Conservation (phyloP, 53 echinoderm and acorn worm genomes). For the Henricia sp. region DNA sequence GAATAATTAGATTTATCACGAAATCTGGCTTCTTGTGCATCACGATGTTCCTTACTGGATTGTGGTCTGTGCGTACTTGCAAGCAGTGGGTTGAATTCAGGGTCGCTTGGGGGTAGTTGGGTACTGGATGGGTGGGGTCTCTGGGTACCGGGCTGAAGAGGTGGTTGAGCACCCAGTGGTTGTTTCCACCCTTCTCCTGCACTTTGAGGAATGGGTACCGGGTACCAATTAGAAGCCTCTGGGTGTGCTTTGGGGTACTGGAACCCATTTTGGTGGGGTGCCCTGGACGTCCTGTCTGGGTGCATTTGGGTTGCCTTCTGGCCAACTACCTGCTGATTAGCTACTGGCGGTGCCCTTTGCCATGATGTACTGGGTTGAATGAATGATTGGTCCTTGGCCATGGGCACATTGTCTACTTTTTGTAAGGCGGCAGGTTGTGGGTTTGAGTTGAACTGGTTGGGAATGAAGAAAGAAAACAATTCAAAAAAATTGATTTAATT, state of each 20-base stretch:
- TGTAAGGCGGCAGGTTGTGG: background rate
- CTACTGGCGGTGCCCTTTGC: background rate
- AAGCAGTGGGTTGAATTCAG: constrained; percentile 39
- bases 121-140: background rate
- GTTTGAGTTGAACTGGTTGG: background rate
- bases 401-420: background rate
- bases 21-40: too few species aligned
- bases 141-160: background rate
- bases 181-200: background rate
- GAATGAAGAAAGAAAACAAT: background rate
- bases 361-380: background rate
- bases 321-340: background rate
- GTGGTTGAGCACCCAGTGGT: background rate
- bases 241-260: background rate
- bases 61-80: constrained; percentile 52
- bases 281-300: constrained; percentile 11
- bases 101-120: constrained; percentile 7
- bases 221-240: background rate
- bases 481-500: too few species aligned
- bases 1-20: too few species aligned
- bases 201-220: background rate
- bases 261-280: constrained; percentile 28
- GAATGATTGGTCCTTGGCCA: background rate
- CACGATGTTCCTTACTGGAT: too few species aligned
- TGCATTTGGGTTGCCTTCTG: background rate